These are phyloP conservation scores for Spermophilus dauricus DNA, from an alignment of 2,113 vertebrate genomes.

Conservation along the genomic window DNA sequence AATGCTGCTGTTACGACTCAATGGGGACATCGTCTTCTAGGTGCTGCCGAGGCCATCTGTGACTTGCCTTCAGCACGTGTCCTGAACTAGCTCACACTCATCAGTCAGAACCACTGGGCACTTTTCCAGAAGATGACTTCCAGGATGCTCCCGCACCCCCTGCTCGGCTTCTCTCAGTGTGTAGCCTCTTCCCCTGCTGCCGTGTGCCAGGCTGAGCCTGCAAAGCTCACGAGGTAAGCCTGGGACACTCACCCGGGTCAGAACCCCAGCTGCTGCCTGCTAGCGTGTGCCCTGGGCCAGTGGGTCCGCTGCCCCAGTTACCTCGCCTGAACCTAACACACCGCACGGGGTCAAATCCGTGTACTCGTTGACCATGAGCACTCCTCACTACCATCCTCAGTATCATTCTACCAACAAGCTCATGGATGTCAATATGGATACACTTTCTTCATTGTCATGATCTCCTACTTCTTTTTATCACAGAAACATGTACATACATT, in stretches of 20 bases:
- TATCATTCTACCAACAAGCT: background rate
- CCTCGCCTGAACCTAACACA: background rate
- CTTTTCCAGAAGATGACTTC: background rate
- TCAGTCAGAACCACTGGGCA: background rate
- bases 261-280: background rate
- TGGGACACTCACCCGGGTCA: background rate
- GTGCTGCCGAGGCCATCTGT: background rate
- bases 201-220: too few relatives aligned
- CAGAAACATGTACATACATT: background rate
- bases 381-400: too few relatives aligned
- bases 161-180: rapidly evolving
- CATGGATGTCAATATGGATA: background rate
- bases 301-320: background rate
- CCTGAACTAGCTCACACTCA: rapidly evolving
- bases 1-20: background rate
- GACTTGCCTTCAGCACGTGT: background rate
- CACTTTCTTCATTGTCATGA: background rate
- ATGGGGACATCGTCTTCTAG: background rate
- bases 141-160: rapidly evolving
- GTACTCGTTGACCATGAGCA: too few relatives aligned
- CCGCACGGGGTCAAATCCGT: background rate
- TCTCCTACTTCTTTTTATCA: background rate
- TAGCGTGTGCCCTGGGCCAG: rapidly evolving
- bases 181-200: background rate
- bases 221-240: rapidly evolving